phyloP scores from a whole-genome alignment of 2,888 invertebrate genomes.

The Lochmaea capreae region DNA sequence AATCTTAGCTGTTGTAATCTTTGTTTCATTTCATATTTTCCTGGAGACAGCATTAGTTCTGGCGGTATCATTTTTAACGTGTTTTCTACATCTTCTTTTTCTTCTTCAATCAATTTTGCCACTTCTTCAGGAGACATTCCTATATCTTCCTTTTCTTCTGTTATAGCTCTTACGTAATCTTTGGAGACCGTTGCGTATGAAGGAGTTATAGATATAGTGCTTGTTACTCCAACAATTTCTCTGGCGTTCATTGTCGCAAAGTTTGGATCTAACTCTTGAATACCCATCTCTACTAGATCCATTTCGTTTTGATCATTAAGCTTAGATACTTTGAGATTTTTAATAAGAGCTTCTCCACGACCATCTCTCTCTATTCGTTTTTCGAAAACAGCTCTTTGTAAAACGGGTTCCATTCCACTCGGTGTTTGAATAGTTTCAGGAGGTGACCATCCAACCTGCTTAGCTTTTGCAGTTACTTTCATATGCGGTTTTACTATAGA shows the following conservation, averaged over 20 bases:
- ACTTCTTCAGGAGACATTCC: constrained; percentile 53
- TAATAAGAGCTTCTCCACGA: constrained; percentile 51
- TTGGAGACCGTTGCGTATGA: constrained; percentile 35
- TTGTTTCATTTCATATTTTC: constrained; percentile 56
- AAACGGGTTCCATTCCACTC: constrained; percentile 52
- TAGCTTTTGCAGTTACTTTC: constrained; percentile 42
- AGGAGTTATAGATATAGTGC: constrained; percentile 46
- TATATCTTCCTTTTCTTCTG: constrained; percentile 32
- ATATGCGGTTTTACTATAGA: constrained; percentile 27
- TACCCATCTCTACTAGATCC: constrained; percentile 22
- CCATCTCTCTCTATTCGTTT: constrained; percentile 55
- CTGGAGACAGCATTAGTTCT: constrained; percentile 54
- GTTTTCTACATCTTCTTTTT: constrained; percentile 59
- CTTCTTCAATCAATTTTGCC: constrained; percentile 58
- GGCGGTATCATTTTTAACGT: constrained; percentile 58
- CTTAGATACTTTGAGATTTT: constrained; percentile 51
- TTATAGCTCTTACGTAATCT: constrained; percentile 27
- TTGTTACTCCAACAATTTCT: constrained; percentile 46
- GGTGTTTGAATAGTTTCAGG: constrained; percentile 49
- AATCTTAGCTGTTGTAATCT: constrained; percentile 55
- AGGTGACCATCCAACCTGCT: constrained; percentile 19
- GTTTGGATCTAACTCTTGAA: constrained; percentile 34
- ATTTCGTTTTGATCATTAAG: constrained; percentile 41
- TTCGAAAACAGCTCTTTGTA: constrained; percentile 55
- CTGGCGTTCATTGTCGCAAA: constrained; percentile 29